Conservation (phyloP, 2,797 vertebrate species). For the Sebastes reedi region DNA sequence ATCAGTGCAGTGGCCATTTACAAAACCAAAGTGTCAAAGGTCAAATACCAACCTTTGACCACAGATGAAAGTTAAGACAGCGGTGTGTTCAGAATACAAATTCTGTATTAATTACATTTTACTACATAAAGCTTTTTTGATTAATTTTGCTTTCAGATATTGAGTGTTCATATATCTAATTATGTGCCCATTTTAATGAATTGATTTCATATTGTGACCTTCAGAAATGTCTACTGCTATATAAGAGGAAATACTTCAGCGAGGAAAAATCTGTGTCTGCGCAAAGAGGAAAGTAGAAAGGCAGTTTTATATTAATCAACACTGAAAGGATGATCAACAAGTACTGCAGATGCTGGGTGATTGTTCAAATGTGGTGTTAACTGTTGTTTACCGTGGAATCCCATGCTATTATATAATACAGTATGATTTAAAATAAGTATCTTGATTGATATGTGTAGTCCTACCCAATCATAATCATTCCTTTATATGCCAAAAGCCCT, state of each 20-base stretch:
- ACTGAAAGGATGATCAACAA: neutral
- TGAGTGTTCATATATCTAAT: neutral
- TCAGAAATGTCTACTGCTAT: neutral
- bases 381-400: neutral
- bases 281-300: neutral
- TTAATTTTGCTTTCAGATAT: neutral
- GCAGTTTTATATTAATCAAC: neutral
- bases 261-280: neutral
- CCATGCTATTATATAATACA: neutral
- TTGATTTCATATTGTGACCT: neutral
- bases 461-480: neutral
- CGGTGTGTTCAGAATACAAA: neutral
- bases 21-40: constrained; percentile 44
- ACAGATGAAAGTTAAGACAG: constrained; percentile 15
- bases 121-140: neutral
- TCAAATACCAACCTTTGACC: constrained; percentile 61
- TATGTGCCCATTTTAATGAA: neutral
- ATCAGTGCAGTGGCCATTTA: constrained; percentile 51
- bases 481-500: neutral
- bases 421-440: neutral
- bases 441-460: neutral
- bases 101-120: neutral
- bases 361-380: neutral
- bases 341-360: neutral
- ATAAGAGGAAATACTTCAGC: neutral